Conservation (phyloP, 2,888 invertebrate species). For the Erebia aethiops region DNA sequence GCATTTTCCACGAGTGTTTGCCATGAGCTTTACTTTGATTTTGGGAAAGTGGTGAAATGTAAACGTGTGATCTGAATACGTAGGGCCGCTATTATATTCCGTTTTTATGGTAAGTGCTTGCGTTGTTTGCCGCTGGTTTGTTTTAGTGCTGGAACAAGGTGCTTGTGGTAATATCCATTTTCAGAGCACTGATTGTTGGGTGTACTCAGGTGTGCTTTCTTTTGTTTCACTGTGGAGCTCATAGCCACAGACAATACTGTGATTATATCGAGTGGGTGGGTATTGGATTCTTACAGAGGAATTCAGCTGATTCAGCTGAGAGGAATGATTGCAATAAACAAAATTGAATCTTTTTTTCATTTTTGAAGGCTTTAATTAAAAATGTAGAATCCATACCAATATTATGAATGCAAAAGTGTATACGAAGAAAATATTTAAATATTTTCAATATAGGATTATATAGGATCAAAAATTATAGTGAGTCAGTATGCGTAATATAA, state of each 20-base stretch:
- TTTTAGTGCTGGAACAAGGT: slow-evolving; percentile 44
- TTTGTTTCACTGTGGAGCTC: slow-evolving; percentile 40
- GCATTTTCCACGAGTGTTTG: slow-evolving; percentile 82
- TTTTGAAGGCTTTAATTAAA: no score
- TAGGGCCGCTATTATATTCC: slow-evolving; percentile 50
- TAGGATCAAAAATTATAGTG: no score
- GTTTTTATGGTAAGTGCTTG: slow-evolving; percentile 68
- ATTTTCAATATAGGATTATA: no score
- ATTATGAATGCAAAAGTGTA: no score
- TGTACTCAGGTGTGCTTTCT: slow-evolving; percentile 17
- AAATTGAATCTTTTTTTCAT: no score
- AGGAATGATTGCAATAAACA: no score
- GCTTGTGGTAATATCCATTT: slow-evolving; percentile 38
- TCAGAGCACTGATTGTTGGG: slow-evolving; percentile 24
- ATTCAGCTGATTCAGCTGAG: background rate
- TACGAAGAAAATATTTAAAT: no score
- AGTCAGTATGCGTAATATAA: no score
- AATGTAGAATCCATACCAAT: no score
- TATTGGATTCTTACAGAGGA: background rate
- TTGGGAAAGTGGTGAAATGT: slow-evolving; percentile 73
- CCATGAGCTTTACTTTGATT: slow-evolving; percentile 79
- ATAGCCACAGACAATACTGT: slow-evolving; percentile 42
- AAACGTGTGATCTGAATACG: slow-evolving; percentile 77
- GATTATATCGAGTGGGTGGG: slow-evolving; percentile 20
- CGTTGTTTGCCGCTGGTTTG: slow-evolving; percentile 49